Percentiles rank a stretch among this genome's conserved stretches.
phyloP scores from a whole-genome alignment of 1,140 invertebrate genomes.

The Eurosta solidaginis region DNA sequence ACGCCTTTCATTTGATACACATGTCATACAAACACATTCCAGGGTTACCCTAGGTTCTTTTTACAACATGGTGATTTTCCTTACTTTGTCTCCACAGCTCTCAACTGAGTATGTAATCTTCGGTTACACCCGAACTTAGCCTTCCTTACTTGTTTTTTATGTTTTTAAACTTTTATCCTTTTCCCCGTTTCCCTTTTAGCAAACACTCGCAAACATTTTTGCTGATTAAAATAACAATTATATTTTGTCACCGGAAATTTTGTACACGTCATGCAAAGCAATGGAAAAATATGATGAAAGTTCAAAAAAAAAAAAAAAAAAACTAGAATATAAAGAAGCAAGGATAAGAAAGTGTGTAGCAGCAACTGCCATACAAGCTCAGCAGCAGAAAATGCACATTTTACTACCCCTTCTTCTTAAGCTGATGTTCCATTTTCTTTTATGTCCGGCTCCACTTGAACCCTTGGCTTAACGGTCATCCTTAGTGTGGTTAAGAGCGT shows the following conservation, averaged over 20 bases:
- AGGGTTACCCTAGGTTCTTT: no score
- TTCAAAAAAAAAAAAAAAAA: not conserved
- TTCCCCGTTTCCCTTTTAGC: not conserved
- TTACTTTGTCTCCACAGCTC: no score
- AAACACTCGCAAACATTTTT: not conserved
- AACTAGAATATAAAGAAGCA: not conserved
- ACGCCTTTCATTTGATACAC: no score
- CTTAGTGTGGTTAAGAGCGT: no score
- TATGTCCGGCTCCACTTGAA: slow-evolving; percentile 10
- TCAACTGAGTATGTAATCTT: no score
- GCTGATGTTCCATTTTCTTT: not conserved
- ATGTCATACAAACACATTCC: no score
- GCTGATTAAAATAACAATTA: slow-evolving; percentile 25
- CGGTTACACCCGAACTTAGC: no score
- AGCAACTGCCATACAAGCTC: not conserved
- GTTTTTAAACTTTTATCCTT: not conserved
- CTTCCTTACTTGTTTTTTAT: no score
- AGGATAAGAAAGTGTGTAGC: not conserved
- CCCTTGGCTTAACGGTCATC: not conserved
- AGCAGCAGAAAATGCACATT: not conserved
- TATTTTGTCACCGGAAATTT: slow-evolving; percentile 27
- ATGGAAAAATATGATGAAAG: slow-evolving; percentile 7
- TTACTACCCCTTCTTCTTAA: not conserved
- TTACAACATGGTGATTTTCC: no score
- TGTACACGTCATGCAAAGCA: slow-evolving; percentile 7